Conservation (phyloP, 2,113 vertebrate genomes). For the Vidua chalybeata region DNA sequence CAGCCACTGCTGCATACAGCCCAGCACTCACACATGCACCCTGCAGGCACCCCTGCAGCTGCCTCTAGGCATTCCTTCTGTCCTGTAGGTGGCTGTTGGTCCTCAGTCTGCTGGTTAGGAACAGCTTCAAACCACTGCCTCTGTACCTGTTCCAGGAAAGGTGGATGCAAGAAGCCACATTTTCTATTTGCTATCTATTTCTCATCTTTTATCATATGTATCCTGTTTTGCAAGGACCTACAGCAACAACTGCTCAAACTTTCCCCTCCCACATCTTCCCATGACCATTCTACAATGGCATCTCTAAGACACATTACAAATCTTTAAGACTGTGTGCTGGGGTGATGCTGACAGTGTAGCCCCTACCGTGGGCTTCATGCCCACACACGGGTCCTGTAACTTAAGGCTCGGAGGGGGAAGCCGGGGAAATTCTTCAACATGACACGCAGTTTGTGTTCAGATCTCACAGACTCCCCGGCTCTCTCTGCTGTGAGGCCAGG, state of each 20-base stretch:
- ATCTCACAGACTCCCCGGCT: background rate
- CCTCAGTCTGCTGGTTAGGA: background rate
- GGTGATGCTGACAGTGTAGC: too few species aligned
- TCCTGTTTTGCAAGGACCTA: background rate
- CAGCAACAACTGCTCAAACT: background rate
- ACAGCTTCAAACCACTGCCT: background rate
- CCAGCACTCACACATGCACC: accelerated
- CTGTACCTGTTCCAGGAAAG: background rate
- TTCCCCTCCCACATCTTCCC: background rate
- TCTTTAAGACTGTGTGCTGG: background rate
- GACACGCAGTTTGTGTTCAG: background rate
- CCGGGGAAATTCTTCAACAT: accelerated
- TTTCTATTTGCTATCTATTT: background rate
- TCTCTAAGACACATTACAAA: background rate
- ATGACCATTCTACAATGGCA: background rate
- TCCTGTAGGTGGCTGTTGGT: background rate
- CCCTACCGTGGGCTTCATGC: too few species aligned
- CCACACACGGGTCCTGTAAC: background rate
- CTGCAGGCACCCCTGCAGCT: background rate
- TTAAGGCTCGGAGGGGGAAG: background rate
- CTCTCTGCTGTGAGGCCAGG: background rate
- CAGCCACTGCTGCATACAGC: accelerated
- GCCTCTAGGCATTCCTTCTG: too few species aligned
- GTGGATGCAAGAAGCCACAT: background rate
- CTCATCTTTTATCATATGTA: background rate